These are phyloP conservation scores for Platycercus adscitus DNA, from an alignment of 2,113 vertebrate genomes.

Conservation along the genomic window DNA sequence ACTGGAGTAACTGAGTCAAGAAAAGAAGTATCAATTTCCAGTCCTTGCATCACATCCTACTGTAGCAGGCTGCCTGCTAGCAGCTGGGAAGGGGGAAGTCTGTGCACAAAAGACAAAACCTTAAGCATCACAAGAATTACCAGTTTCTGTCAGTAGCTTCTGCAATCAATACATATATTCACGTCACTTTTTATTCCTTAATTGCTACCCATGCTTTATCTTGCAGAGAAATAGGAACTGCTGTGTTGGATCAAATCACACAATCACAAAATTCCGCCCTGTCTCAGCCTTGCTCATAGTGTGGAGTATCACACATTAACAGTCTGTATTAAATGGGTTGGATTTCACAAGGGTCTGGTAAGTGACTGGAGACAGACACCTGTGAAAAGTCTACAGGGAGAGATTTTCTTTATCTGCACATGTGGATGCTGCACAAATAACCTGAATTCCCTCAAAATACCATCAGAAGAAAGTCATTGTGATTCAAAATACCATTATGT, in stretches of 20 bases:
- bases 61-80: not conserved
- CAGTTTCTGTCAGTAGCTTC: not conserved
- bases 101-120: not conserved
- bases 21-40: conserved; percentile 46
- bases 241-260: not conserved
- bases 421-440: not conserved
- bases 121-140: not conserved
- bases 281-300: accelerated
- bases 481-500: not conserved
- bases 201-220: not conserved
- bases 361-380: not conserved
- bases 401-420: not conserved
- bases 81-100: conserved; percentile 21
- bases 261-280: not conserved
- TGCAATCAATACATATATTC: not conserved
- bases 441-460: not conserved
- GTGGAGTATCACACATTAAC: not conserved
- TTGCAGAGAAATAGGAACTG: not conserved
- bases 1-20: conserved; percentile 27
- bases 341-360: not conserved
- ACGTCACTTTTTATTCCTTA: not conserved
- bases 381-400: not conserved
- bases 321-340: not conserved
- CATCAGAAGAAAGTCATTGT: not conserved
- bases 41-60: not conserved